Conservation (phyloP, 1,140 invertebrate species). For the Ctenoplectra terminalis region DNA sequence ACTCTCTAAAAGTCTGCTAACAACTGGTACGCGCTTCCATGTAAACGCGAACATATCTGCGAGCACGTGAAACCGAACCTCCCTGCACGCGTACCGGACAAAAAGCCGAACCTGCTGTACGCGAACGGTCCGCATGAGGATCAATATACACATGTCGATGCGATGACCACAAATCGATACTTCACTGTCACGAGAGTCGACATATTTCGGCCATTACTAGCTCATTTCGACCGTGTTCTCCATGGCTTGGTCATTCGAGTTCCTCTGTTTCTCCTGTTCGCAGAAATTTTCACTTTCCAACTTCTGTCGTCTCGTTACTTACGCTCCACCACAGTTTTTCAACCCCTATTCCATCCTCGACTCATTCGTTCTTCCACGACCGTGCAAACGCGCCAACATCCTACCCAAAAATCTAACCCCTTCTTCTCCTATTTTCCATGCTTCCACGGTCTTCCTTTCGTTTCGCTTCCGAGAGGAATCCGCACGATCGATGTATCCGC, state of each 20-base stretch:
- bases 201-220: constrained; percentile 27
- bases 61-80: background rate
- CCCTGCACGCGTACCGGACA: background rate
- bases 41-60: constrained; percentile 10
- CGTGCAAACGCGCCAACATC: constrained; percentile 56
- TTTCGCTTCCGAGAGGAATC: constrained; percentile 23
- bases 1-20: constrained; percentile 10
- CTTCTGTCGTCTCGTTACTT: constrained; percentile 12
- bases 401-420: constrained; percentile 24
- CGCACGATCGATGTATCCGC: constrained; percentile 51
- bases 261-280: background rate
- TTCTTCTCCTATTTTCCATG: constrained; percentile 7
- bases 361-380: too few species aligned
- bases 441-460: background rate
- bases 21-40: background rate
- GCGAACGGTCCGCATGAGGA: background rate
- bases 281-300: constrained; percentile 19
- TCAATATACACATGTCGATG: constrained; percentile 38
- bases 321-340: background rate
- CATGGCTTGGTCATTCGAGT: background rate
- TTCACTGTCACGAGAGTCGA: constrained; percentile 17
- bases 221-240: constrained; percentile 23
- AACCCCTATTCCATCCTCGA: background rate
- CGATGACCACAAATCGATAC: constrained; percentile 42
- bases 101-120: constrained; percentile 3